Conservation (phyloP, 37 sponge, comb jelly and placozoan genomes). For the Geodia barretti region DNA sequence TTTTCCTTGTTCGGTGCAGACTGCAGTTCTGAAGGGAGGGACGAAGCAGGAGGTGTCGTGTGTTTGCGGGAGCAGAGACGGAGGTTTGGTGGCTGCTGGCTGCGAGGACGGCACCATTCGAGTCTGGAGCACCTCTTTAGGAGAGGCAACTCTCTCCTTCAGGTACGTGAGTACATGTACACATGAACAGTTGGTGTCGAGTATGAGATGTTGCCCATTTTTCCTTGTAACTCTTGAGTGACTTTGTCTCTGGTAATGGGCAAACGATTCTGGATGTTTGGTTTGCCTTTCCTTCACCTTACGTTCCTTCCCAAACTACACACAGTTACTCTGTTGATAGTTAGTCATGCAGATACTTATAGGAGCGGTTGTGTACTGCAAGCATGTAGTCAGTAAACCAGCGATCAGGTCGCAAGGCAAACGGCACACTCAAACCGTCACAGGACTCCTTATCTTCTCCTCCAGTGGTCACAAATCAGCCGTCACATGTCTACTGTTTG, state of each 20-base stretch:
- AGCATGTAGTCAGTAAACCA: no score
- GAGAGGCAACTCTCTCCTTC: slow-evolving; percentile 39
- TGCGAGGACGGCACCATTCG: slow-evolving; percentile 57
- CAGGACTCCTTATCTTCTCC: background rate
- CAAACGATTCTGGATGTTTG: no score
- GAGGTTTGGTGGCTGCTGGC: slow-evolving; percentile 58
- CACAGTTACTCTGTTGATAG: no score
- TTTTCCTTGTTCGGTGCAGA: background rate
- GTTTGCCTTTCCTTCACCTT: no score
- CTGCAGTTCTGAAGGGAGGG: slow-evolving; percentile 17
- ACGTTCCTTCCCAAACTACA: no score
- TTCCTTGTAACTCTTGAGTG: no score
- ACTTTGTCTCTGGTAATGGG: no score
- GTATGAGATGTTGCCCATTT: no score
- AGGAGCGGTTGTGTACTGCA: background rate
- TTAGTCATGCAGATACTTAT: no score
- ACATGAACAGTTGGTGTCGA: no score
- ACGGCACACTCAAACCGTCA: background rate
- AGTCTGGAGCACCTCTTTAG: slow-evolving; percentile 40
- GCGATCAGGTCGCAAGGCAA: no score
- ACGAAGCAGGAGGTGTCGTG: slow-evolving; percentile 67
- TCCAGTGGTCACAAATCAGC: slow-evolving; percentile 91
- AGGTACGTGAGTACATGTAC: slow-evolving; percentile 36
- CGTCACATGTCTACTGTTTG: slow-evolving; percentile 73
- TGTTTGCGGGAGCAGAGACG: slow-evolving; percentile 30